Evolutionary conservation across 2,113 vertebrate species (phyloP), one percentile per base, ranked within the genome.

Genomic region (Acrocephalus kingi): DNA sequence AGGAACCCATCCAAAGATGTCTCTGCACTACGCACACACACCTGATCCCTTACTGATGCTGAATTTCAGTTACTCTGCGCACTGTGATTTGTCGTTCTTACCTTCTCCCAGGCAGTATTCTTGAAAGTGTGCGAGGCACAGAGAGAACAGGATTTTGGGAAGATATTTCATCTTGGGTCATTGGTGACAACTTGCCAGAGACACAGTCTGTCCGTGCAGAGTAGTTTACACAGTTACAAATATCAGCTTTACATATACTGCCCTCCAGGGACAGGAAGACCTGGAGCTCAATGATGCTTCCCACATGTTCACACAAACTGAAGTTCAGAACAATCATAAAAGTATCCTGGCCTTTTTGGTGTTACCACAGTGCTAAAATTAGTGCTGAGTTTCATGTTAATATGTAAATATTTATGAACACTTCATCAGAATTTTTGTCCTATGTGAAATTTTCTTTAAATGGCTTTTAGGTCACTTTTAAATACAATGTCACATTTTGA

Each of bases 371-470:
- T 33, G 30, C 33, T 66, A 33, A 97, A 91, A 79, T 51, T 49
- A 79, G 28, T 66, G 43, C 19, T 48, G 31, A 87, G 27, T 81
- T 80, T 46, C 67, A 55, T 56, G 39, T 77, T 90, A 91, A 62
- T 5, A 1, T 37, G 86, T 77, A 90, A 95, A 95, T 89, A 96
- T 79, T 92, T 91, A 93, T 88, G 89, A 92, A 98, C 96, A 98
- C 89, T 92, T 98, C 95, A 75, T 98, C 98, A 33, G 98, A 97
- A 82, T 98, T 97, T 89, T 97, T 98, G 39, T 97, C 97, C 96
- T 97, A 98, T 28, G 63, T 96, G 97, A 96, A 98, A 97, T 97
- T 98, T 98, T 87, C 98, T 98, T 96, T 98, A 94, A 86, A 98
- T 96, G 95, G 98, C 98, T 94, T 96, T 97, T 66, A 98, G 96